Evolutionary conservation across 92 coral and sea anemone genomes (phyloP), one percentile per base, ranked within the genome.

Genomic region (Paramuricea clavata): DNA sequence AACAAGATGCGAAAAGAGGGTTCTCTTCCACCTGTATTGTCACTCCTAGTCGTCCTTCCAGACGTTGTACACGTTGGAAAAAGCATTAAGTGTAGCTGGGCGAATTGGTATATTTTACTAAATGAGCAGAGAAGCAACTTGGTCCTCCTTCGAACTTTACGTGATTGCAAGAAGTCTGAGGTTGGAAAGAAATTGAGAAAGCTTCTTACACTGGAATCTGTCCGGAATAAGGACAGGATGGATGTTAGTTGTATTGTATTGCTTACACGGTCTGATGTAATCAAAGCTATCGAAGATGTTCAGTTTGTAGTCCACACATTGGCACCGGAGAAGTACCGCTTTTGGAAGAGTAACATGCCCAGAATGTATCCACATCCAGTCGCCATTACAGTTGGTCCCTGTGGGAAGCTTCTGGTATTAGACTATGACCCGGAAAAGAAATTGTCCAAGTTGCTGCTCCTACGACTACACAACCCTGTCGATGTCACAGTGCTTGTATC

Each of bases 381-480:
- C 74, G 59, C 85, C 21, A 79, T 83, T 78, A 71, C 49, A 77
- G 44, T 44, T 0, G 44, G 81, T 27, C 61, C 86, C 49, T 57
- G 59, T 61, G 87, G 87, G 22, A 83, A 78, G 42, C 54, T 70
- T 41, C 73, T 83, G 43, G 87, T 60, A 0, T 43, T 71, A 11
- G 87, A 71, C 74, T 71, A 70, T 68, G 67, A 83, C 4, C 27
- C 69, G 25, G 83, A 25, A 34, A 59, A 62, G 49, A 39, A 31
- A 19, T 39, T 19, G 41, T 27, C 39, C 35, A 78, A 52, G 83
- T 42, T 81, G 65, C 83, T 87, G 49, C 49, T 56, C 28, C 69
- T 69, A 32, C 33, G 87, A 32, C 92, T 89, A 22, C 92, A 84
- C 82, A 84, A 89, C 70, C 92, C 89, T 77, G 89, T 85, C 13